Base-by-base conservation (phyloP, 2,888 invertebrate genomes). In the Cotesia congregata region DNA sequence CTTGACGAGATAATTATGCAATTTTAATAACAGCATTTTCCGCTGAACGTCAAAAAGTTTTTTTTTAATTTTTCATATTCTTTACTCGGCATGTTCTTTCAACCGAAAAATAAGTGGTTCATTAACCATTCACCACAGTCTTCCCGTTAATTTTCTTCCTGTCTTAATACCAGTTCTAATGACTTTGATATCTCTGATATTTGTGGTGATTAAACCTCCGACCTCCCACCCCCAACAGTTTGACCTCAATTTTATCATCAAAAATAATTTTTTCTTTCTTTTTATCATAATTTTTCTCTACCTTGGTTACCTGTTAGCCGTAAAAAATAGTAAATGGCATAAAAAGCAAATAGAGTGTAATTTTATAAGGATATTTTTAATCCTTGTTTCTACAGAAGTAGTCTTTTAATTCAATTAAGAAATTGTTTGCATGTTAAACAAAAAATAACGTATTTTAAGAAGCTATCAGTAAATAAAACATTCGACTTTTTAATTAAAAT, bases 1-100 rank as follows among this genome's bases (percentile, higher is more conserved):
- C 39, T 6, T 60, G 75, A 78, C 76, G 75, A 72, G 75, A 72
- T 69, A 78, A 78, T 78, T 78, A 78, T 78, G 73, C 78, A 76
- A 78, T 73, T 65, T 41, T 59, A 39, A 72, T 40, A 20, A 73
- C 78, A 72, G 30, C 68, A 72, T 61, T 17, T 61, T 77, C 67
- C 67, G 39, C 39, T 50, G 60, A 76, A 39, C 38, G 60, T 72
- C 72, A 69, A 71, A 72, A 72, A 69, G 73, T 64, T 76, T 72
- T 68, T 68, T 61, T 72, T 59, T 72, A 67, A 68, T 65, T 69
- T 40, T 70, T 74, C 70, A 64, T 69, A 64, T 65, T 71, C 12
- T 40, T 17, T 67, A 9, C 60, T 5, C 59, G 12, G 15, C 7
- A 30, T 39, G 59, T 59, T 70, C 60, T 70, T 1, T 70, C 70